Percentiles rank a stretch among this genome's conserved stretches.
phyloP scores from a whole-genome alignment of 37 sponge, comb jelly and placozoan species.

The Bolinopsis microptera region DNA sequence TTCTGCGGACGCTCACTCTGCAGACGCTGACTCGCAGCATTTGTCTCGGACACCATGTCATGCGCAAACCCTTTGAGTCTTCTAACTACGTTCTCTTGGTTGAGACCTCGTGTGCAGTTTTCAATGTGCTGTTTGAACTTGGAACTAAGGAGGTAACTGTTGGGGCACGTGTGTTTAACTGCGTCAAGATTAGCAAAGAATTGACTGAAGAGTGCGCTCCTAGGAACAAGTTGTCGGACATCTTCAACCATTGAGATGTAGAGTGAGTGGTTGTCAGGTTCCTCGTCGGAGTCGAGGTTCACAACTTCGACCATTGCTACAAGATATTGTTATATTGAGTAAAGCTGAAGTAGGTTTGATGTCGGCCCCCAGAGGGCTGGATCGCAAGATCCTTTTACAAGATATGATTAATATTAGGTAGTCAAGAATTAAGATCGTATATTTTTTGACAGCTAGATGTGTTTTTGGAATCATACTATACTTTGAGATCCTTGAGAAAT shows the following conservation, averaged over 20 bases:
- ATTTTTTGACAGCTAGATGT: too few relatives aligned
- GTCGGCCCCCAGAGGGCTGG: too few relatives aligned
- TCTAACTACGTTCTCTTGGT: neutral
- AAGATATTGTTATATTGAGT: too few relatives aligned
- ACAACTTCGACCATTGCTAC: constrained; percentile 40
- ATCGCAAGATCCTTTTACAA: too few relatives aligned
- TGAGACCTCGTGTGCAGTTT: neutral
- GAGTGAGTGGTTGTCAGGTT: neutral
- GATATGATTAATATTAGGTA: too few relatives aligned
- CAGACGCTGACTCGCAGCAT: neutral
- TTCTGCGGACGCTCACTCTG: neutral
- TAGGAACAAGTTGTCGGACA: neutral
- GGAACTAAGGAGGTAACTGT: neutral
- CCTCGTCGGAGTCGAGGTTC: constrained; percentile 9
- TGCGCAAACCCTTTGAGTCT: neutral
- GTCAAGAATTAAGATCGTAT: too few relatives aligned
- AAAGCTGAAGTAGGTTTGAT: too few relatives aligned
- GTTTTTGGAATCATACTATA: too few relatives aligned
- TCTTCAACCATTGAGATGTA: neutral
- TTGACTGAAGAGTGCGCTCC: neutral
- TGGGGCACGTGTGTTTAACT: neutral
- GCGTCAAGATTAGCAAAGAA: neutral
- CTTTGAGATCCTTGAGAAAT: too few relatives aligned
- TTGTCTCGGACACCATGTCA: neutral
- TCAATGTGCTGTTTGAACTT: neutral